Evolutionary conservation across 2,797 vertebrate genomes (phyloP), one percentile per base, ranked within the genome.

Genomic region (Sciaenops ocellatus): DNA sequence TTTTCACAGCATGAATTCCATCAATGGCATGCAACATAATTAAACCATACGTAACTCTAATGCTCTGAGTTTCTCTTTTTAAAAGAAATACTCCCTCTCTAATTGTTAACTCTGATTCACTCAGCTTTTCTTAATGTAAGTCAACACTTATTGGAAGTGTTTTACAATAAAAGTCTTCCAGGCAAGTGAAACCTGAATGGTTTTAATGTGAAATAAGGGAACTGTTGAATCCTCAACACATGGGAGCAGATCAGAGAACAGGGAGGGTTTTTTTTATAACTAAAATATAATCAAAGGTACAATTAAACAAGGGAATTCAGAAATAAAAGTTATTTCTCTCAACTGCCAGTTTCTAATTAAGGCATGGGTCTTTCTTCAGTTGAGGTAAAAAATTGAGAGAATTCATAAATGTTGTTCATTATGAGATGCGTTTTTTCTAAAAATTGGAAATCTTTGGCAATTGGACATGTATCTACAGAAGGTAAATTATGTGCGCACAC

Each of bases 1-100:
- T 77, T 68, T 85, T 55, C 3, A 74, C 44, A 56, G 11, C 50
- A 76, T 64, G 46, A 42, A 76, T 78, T 76, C 50, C 30, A 63
- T 61, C 38, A 44, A 8, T 20, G 24, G 22, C 2, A 51, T 63
- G 24, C 56, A 60, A 26, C 8, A 55, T 55, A 63, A 63, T 17
- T 34, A 67, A 52, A 42, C 24, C 4, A 54, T 2, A 48, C 17
- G n/a, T 11, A 63, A 65, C 7, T 48, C 2, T 46, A 30, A 52
- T 64, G 10, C 12, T 54, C 15, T 11, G 12, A 69, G 61, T 41
- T 30, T 52, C 4, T 52, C 16, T 10, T 52, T 69, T 54, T 9
- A 17, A 69, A 2, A 66, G 6, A 70, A 66, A 72, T 41, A 20
- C 38, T 47, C 18, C 16, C 17, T 81, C 30, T 42, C 3, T 65